Percentiles rank a stretch among this genome's conserved stretches.
phyloP scores from a whole-genome alignment of 2,888 invertebrate species.

The Xestia c-nigrum region DNA sequence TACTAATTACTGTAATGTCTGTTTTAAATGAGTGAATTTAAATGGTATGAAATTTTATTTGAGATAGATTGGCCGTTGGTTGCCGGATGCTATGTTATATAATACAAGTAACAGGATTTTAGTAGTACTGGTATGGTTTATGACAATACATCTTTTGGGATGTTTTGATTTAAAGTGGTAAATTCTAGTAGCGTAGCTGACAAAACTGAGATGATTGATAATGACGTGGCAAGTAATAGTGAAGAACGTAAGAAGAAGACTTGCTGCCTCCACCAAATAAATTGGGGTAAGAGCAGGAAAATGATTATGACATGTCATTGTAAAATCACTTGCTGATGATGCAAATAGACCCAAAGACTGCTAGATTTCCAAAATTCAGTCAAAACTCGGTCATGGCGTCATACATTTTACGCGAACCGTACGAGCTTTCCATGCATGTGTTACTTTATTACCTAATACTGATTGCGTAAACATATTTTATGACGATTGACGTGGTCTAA shows the following conservation, averaged over 20 bases:
- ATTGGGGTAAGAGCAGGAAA: neutral
- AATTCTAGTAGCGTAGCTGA: neutral
- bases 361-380: constrained; percentile 21
- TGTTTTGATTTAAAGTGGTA: neutral
- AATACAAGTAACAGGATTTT: constrained; percentile 62
- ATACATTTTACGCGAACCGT: constrained; percentile 55
- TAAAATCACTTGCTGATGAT: neutral
- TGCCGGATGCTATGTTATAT: constrained; percentile 61
- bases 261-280: neutral
- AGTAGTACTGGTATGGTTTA: constrained; percentile 27
- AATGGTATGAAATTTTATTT: constrained; percentile 68
- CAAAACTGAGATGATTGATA: neutral
- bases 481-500: constrained; percentile 62
- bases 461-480: constrained; percentile 67
- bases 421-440: constrained; percentile 58
- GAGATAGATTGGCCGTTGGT: constrained; percentile 38
- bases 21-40: constrained; percentile 66
- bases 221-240: neutral
- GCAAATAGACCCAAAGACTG: neutral
- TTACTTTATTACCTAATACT: constrained; percentile 67
- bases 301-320: neutral
- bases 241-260: neutral
- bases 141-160: constrained; percentile 2
- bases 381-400: constrained; percentile 38
- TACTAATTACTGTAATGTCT: constrained; percentile 70